Percentiles rank a stretch among this genome's conserved stretches.
phyloP scores from a whole-genome alignment of 2,113 vertebrate species.

The Leptodactylus fuscus region DNA sequence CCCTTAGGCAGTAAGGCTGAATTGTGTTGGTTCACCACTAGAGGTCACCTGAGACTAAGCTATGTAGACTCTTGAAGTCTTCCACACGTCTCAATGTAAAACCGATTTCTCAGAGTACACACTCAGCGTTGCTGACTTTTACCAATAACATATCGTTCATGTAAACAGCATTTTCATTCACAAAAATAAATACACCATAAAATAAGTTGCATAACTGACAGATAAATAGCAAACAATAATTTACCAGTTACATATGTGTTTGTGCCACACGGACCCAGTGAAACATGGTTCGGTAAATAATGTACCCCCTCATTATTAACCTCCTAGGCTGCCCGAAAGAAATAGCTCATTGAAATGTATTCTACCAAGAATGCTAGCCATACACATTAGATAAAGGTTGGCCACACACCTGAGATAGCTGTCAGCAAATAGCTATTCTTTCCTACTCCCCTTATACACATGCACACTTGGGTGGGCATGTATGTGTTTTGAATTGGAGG shows the following conservation, averaged over 20 bases:
- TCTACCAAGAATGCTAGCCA: not conserved
- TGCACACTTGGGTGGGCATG: too few species aligned
- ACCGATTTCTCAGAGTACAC: too few species aligned
- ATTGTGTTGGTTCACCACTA: not conserved
- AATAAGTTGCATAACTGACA: constrained; percentile 39
- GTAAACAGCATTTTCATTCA: not conserved
- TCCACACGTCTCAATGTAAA: not conserved
- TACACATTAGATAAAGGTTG: not conserved
- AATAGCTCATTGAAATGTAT: not conserved
- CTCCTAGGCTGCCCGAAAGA: not conserved
- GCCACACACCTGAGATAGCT: not conserved
- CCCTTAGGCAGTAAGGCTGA: too few species aligned
- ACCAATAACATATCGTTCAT: not conserved
- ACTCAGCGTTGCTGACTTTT: not conserved
- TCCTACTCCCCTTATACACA: too few species aligned
- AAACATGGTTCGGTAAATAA: not conserved
- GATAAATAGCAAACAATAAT: constrained; percentile 32
- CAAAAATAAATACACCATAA: constrained; percentile 26
- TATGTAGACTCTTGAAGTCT: not conserved
- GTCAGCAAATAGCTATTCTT: too few species aligned
- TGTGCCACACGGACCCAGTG: not conserved
- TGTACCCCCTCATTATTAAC: not conserved
- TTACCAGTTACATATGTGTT: not conserved
- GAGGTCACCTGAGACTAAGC: constrained; percentile 11
- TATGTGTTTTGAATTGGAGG: too few species aligned